Evolutionary conservation across 2,797 vertebrate species (phyloP), one percentile per base, ranked within the genome.

Genomic region (Lepus oiostolus): DNA sequence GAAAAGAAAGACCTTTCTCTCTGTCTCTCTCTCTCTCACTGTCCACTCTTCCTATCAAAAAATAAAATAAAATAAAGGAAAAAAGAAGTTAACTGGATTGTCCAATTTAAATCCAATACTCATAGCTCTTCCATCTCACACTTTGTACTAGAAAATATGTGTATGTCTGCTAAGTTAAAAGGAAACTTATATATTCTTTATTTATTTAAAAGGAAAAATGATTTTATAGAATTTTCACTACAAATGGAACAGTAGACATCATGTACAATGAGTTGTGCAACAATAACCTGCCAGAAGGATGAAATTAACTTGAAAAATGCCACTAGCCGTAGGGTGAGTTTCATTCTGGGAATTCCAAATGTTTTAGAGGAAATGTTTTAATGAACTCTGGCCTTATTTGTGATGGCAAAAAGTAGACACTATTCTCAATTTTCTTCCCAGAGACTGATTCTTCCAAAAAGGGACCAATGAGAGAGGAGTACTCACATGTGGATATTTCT

Each of bases 381-480:
- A 62, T 75, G 89, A 70, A 86, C 9, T 83, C 42, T 85, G 77
- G 65, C 7, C 83, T 93, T 63, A 52, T 72, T 38, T 74, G 3
- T 67, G 30, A 74, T 32, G 22, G 22, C 50, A 76, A 83, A 89
- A 24, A 5, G 5, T 60, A 72, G n/a, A 42, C 47, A 26, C 35
- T 76, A 54, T 58, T 85, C 70, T 91, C 72, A 81, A 62, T 70
- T 80, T 87, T 67, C 38, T 84, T 67, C 35, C 83, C 35, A 60
- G 63, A 72, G 54, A 65, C n/a, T 30, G 21, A 62, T 87, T 86
- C 54, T 75, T 84, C 54, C 71, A 50, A 68, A 89, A 83, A 86
- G 16, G 21, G 26, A 42, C 52, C 60, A 74, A 4, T 35, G 26
- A 84, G 26, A 67, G n/a, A n/a, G 21, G 16, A 16, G 0, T 5